phyloP scores from a whole-genome alignment of 2,888 invertebrate species.

The Nebria brevicollis region DNA sequence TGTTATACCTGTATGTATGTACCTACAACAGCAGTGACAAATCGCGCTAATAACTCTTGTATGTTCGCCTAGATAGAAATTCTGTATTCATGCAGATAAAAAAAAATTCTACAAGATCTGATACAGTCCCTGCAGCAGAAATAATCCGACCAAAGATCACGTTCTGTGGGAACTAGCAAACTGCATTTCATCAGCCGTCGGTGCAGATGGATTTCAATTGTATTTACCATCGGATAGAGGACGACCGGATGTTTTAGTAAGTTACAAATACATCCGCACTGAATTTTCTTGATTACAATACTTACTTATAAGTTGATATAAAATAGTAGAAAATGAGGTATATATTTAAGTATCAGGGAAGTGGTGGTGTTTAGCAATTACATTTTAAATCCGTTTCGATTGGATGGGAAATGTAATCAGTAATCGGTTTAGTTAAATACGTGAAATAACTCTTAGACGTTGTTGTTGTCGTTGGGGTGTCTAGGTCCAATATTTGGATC shows the following conservation, averaged over 20 bases:
- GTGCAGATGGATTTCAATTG: conserved; percentile 73
- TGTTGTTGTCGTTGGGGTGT: background rate
- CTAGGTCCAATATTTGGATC: conserved; percentile 7
- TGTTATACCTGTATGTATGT: background rate
- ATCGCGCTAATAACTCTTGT: background rate
- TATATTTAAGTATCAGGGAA: too few species aligned
- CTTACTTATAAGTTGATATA: too few species aligned
- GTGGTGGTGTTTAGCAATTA: too few species aligned
- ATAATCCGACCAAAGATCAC: conserved; percentile 67
- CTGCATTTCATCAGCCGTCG: conserved; percentile 73
- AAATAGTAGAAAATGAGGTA: too few species aligned
- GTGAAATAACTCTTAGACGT: background rate
- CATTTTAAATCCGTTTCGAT: too few species aligned
- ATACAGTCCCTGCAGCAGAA: conserved; percentile 70
- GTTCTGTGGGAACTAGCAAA: conserved; percentile 75
- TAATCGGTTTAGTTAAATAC: background rate
- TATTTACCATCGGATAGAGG: conserved; percentile 65
- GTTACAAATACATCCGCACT: conserved; percentile 29
- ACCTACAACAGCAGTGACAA: background rate
- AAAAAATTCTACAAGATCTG: conserved; percentile 71
- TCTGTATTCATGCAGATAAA: conserved; percentile 73
- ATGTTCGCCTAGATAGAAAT: conserved; percentile 61
- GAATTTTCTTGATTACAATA: too few species aligned
- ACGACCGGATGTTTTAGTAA: conserved; percentile 58
- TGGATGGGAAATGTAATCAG: too few species aligned